Base-by-base conservation (phyloP, 2,888 invertebrate genomes). In the Drosophila putrida region DNA sequence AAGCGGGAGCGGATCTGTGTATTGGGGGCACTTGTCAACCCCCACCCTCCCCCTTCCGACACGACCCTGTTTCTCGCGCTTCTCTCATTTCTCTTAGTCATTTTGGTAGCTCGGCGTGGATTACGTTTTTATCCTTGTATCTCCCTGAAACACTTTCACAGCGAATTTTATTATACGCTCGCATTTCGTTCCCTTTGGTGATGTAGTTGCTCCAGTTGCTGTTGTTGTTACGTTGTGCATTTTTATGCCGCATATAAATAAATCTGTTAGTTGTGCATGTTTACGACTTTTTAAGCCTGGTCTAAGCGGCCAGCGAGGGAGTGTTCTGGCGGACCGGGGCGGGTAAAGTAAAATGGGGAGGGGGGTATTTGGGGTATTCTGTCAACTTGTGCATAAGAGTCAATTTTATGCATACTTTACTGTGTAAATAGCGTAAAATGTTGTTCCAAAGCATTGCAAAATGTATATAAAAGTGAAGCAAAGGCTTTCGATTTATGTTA, bases 201-300 rank as follows among this genome's bases (percentile, higher is more conserved):
- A 53, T 67, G 62, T 20, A 60, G 57, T 28, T 53, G 50, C 31
- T 38, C 15, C 46, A 31, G 8, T 31, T 31, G 31, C 31, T 31
- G 31, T 25, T 20, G 50, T 10, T 63, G 57, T 47, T 54, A 46
- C 70, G 69, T 64, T 74, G 84, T 87, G 87, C 85, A 84, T 87
- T 85, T 85, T 85, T 84, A 85, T 85, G 87, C 87, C 78, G 80
- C 85, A 82, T 87, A 85, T 85, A 85, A 85, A 85, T 86, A 86
- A 86, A 86, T 86, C 88, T 86, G 85, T 86, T 86, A 86, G 85
- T 86, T 87, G 82, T 86, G 85, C 88, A 87, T 86, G 82, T 87
- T 86, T 86, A 86, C 88, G 85, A 85, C 82, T 82, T 77, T 87
- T 85, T 75, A 87, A 87, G 84, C 78, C 82, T 66, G 68, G 70